Conservation (phyloP, 2,797 vertebrate genomes). For the Crocidura indochinensis region DNA sequence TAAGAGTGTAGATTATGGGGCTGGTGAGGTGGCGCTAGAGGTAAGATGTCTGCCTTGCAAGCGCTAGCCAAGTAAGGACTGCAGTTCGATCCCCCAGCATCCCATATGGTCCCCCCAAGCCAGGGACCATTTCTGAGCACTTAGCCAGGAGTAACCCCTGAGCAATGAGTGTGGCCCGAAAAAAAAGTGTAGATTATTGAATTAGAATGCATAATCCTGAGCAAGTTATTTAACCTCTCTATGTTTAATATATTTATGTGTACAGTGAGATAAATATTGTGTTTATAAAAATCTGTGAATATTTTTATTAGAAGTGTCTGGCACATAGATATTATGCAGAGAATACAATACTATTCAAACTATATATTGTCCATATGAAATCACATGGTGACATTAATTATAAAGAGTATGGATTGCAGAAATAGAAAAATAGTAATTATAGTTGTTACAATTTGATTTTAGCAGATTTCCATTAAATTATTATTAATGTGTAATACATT, state of each 20-base stretch:
- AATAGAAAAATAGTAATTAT: slow-evolving; percentile 48
- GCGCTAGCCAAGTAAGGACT: too few relatives aligned
- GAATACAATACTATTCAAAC: slow-evolving; percentile 35
- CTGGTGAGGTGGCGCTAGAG: too few relatives aligned
- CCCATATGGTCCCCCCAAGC: too few relatives aligned
- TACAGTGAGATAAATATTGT: slow-evolving; percentile 47
- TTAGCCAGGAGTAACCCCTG: too few relatives aligned
- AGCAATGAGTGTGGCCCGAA: too few relatives aligned
- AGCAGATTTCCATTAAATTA: slow-evolving; percentile 22
- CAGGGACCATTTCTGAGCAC: too few relatives aligned
- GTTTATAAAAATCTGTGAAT: background rate
- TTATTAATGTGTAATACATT: slow-evolving; percentile 12
- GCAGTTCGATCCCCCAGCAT: too few relatives aligned
- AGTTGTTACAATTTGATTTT: background rate
- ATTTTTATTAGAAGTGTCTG: slow-evolving; percentile 18
- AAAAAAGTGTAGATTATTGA: background rate
- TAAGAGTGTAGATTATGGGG: background rate
- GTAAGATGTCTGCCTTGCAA: too few relatives aligned
- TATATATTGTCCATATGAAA: slow-evolving; percentile 37
- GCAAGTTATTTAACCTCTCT: slow-evolving; percentile 31
- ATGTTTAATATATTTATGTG: slow-evolving; percentile 2
- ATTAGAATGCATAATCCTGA: slow-evolving; percentile 12
- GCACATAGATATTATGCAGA: background rate
- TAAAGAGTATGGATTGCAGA: background rate
- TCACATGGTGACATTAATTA: slow-evolving; percentile 16